phyloP scores from a whole-genome alignment of 2,888 invertebrate species.

The Tenthredo livida region DNA sequence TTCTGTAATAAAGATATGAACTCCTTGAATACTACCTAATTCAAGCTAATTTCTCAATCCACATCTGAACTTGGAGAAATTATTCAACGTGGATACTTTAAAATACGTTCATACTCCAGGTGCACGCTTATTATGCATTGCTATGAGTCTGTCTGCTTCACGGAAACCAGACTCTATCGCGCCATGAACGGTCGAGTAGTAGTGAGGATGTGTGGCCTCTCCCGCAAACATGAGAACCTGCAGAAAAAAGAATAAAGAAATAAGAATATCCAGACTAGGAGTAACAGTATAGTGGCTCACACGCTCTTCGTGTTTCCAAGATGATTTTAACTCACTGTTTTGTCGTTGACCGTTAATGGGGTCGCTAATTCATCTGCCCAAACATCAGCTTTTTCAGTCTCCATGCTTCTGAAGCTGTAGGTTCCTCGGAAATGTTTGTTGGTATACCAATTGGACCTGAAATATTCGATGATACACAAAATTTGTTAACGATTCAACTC shows the following conservation, averaged over 20 bases:
- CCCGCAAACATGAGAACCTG: slow-evolving; percentile 82
- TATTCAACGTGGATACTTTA: not conserved
- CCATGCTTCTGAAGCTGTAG: slow-evolving; percentile 83
- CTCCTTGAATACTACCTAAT: not conserved
- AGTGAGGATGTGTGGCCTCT: slow-evolving; percentile 79
- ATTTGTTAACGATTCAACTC: not conserved
- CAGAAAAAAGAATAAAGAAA: slow-evolving; percentile 42
- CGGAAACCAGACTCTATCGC: slow-evolving; percentile 37
- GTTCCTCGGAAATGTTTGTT: slow-evolving; percentile 87
- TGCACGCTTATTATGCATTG: not conserved
- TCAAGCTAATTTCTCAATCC: not conserved
- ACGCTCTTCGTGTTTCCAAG: not conserved
- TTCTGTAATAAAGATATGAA: not conserved
- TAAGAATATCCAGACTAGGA: not conserved
- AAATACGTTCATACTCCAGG: not conserved
- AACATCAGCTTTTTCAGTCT: slow-evolving; percentile 79
- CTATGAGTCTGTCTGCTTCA: slow-evolving; percentile 31
- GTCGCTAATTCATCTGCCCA: slow-evolving; percentile 80
- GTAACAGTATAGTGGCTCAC: no score
- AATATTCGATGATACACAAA: slow-evolving; percentile 58
- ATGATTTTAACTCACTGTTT: slow-evolving; percentile 70
- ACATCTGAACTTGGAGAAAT: not conserved
- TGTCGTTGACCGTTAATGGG: slow-evolving; percentile 80
- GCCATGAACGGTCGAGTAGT: slow-evolving; percentile 29
- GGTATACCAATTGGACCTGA: slow-evolving; percentile 86